Evolutionary conservation across 2,797 vertebrate genomes (phyloP).

Genomic region (Clamator glandarius): DNA sequence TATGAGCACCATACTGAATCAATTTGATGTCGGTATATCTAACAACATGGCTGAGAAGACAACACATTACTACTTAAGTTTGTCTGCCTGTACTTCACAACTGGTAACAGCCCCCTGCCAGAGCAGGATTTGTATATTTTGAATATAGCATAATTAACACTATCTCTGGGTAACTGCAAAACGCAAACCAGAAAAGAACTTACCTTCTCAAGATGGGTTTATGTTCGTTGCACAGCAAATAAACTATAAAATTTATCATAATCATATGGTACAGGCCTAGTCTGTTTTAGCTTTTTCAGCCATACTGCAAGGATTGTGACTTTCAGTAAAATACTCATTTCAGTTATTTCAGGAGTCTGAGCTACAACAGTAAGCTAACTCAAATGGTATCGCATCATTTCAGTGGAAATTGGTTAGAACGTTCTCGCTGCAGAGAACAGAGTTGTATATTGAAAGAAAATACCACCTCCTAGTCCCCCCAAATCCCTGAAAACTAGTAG

Average conservation of each 20-base stretch:
- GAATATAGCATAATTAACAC: background rate
- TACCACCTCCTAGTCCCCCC: too few species aligned
- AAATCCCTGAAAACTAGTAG: background rate
- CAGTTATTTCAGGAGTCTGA: background rate
- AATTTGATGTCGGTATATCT: background rate
- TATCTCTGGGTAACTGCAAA: background rate
- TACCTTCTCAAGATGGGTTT: background rate
- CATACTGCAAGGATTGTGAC: background rate
- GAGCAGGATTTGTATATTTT: background rate
- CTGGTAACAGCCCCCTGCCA: background rate
- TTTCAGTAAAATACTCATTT: background rate
- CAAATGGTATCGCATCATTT: background rate
- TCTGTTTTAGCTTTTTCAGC: background rate
- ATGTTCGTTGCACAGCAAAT: background rate
- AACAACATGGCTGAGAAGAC: background rate
- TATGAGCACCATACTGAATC: background rate
- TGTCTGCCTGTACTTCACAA: background rate
- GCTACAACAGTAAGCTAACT: background rate
- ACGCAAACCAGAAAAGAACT: background rate
- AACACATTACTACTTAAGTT: background rate
- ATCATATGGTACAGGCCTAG: background rate
- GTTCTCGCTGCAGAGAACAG: background rate
- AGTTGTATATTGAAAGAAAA: background rate
- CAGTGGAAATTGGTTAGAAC: background rate
- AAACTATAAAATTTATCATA: background rate